These are phyloP conservation scores for Psittacula cyanocephala DNA, from an alignment of 2,113 vertebrate species.

Conservation along the genomic window DNA sequence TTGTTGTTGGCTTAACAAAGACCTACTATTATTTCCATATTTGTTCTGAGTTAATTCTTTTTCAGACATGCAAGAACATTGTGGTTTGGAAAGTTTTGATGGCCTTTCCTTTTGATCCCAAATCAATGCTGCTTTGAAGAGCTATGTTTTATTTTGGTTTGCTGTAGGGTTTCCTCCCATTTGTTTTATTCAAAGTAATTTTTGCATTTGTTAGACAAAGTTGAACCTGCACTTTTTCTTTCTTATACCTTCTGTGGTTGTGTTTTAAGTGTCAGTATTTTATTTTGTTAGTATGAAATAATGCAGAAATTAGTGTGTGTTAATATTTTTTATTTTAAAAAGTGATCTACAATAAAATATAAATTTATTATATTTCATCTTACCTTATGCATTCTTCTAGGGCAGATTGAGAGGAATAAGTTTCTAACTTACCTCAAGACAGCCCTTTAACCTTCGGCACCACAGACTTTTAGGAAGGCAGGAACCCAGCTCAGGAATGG, in stretches of 20 bases:
- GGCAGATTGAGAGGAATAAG: not conserved
- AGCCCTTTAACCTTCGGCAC: not conserved
- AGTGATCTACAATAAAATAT: not conserved
- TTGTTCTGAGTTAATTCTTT: constrained; percentile 74
- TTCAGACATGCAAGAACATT: constrained; percentile 65
- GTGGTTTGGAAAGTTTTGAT: constrained; percentile 69
- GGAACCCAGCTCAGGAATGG: not conserved
- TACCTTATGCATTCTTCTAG: not conserved
- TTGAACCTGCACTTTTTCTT: not conserved
- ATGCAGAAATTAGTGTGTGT: not conserved
- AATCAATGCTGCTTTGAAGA: constrained; percentile 71
- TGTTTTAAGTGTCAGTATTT: not conserved
- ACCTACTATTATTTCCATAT: constrained; percentile 74
- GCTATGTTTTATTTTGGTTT: constrained; percentile 54
- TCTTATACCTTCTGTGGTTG: not conserved
- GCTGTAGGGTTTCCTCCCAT: constrained; percentile 48
- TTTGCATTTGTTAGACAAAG: constrained; percentile 48
- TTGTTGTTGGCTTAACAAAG: constrained; percentile 76
- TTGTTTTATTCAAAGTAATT: constrained; percentile 63
- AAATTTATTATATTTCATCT: not conserved
- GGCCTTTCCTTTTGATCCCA: constrained; percentile 68
- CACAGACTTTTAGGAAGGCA: not conserved
- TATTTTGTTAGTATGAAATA: not conserved
- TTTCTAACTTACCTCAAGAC: not conserved
- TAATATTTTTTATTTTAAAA: not conserved